These are phyloP conservation scores for Hedychridium roseum DNA, from an alignment of 2,888 invertebrate genomes.

Conservation along the genomic window DNA sequence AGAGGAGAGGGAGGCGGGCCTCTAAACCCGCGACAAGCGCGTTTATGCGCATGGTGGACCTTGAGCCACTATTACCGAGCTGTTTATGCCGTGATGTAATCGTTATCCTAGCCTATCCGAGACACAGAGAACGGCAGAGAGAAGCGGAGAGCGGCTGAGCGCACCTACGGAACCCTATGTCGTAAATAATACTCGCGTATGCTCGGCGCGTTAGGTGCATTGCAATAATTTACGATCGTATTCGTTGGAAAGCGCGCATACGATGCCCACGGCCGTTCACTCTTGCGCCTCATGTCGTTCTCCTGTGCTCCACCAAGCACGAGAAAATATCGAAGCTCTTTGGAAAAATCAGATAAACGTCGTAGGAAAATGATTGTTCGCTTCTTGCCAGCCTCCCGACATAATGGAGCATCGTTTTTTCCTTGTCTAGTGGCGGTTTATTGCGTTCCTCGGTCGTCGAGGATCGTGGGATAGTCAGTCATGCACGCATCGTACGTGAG, in stretches of 20 bases:
- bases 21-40: conserved; percentile 17
- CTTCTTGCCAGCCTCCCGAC: too few species aligned
- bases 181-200: conserved; percentile 44
- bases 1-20: too few species aligned
- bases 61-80: conserved; percentile 53
- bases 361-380: too few species aligned
- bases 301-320: too few species aligned
- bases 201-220: conserved; percentile 41
- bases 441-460: conserved; percentile 14
- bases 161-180: conserved; percentile 16
- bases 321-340: too few species aligned
- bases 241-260: conserved; percentile 25
- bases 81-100: conserved; percentile 53
- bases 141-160: conserved; percentile 2
- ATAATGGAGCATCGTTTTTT: too few species aligned
- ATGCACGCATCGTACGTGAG: conserved; percentile 14
- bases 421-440: too few species aligned
- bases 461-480: conserved; percentile 23
- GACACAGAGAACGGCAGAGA: conserved; percentile 13
- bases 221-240: conserved; percentile 48
- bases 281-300: too few species aligned
- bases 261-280: too few species aligned
- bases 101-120: conserved; percentile 41
- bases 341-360: too few species aligned
- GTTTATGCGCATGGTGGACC: conserved; percentile 43